Conservation (phyloP, 2,113 vertebrate species). For the Arothron firmamentum region DNA sequence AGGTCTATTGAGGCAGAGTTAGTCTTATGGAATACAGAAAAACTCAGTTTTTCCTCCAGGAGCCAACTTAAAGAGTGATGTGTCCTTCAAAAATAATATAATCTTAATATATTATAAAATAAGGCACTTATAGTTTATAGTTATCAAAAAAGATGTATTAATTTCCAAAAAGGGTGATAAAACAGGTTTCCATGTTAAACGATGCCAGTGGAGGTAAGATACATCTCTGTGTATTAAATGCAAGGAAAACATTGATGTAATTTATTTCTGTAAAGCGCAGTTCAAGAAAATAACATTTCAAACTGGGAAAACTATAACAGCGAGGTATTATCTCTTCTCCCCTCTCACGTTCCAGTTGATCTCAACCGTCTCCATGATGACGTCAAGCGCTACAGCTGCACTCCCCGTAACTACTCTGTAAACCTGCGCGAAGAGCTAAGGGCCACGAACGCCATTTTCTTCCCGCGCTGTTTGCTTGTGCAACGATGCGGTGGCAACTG, state of each 20-base stretch:
- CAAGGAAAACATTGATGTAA: neutral
- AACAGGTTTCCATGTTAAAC: constrained; percentile 8
- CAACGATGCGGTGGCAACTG: constrained; percentile 95
- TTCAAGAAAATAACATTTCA: neutral
- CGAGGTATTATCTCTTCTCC: neutral
- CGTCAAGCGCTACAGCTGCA: constrained; percentile 94
- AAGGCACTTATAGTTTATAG: no score
- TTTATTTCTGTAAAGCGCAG: neutral
- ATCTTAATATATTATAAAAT: no score
- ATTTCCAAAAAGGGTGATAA: neutral
- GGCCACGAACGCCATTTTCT: constrained; percentile 85
- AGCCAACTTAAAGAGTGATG: neutral
- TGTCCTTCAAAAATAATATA: no score
- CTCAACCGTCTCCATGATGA: constrained; percentile 91
- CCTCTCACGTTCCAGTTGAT: constrained; percentile 78
- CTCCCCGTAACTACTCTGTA: constrained; percentile 90
- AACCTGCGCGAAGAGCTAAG: constrained; percentile 91
- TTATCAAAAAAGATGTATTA: no score
- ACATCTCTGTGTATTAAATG: neutral
- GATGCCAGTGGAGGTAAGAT: no score
- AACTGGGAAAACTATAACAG: neutral
- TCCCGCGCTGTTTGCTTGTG: constrained; percentile 93
- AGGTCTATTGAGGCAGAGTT: neutral
- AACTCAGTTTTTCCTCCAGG: no score
- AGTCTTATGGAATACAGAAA: neutral